phyloP scores from a whole-genome alignment of 2,113 vertebrate species.

The Rhinichthys klamathensis region DNA sequence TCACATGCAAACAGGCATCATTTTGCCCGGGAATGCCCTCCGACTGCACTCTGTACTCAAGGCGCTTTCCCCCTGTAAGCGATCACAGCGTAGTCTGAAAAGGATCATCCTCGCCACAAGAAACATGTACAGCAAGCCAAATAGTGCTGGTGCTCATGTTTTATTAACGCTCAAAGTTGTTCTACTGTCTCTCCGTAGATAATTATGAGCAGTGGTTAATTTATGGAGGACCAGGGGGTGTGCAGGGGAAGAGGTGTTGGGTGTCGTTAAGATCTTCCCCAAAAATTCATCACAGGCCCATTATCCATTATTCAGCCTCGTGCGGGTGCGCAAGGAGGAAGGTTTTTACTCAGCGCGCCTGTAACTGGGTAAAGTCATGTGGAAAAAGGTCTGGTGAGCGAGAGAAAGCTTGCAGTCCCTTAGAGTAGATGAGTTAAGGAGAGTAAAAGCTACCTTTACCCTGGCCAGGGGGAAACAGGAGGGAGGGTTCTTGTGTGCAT shows the following conservation, averaged over 20 bases:
- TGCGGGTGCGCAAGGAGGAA: constrained; percentile 71
- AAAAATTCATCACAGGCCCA: constrained; percentile 69
- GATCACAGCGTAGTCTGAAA: constrained; percentile 28
- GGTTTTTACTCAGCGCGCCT: constrained; percentile 73
- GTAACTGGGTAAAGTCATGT: constrained; percentile 77
- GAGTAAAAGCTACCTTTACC: constrained; percentile 88
- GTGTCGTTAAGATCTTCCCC: constrained; percentile 74
- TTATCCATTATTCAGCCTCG: constrained; percentile 75
- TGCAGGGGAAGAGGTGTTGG: constrained; percentile 62
- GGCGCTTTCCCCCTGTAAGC: constrained; percentile 7
- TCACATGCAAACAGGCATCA: constrained; percentile 40
- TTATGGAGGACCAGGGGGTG: constrained; percentile 60
- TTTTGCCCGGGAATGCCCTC: constrained; percentile 13
- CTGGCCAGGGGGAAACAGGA: constrained; percentile 73
- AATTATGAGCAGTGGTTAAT: constrained; percentile 74
- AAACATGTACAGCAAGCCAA: constrained; percentile 47
- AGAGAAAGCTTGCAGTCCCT: constrained; percentile 69
- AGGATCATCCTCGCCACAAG: constrained; percentile 34
- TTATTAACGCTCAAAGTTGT: constrained; percentile 73
- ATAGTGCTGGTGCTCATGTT: constrained; percentile 65
- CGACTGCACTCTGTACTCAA: background rate
- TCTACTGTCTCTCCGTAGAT: constrained; percentile 57
- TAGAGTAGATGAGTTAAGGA: constrained; percentile 85
- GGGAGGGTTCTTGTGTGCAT: constrained; percentile 58
- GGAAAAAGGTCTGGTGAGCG: constrained; percentile 74